phyloP scores from a whole-genome alignment of 2,113 vertebrate genomes.

The Haplochromis burtoni region DNA sequence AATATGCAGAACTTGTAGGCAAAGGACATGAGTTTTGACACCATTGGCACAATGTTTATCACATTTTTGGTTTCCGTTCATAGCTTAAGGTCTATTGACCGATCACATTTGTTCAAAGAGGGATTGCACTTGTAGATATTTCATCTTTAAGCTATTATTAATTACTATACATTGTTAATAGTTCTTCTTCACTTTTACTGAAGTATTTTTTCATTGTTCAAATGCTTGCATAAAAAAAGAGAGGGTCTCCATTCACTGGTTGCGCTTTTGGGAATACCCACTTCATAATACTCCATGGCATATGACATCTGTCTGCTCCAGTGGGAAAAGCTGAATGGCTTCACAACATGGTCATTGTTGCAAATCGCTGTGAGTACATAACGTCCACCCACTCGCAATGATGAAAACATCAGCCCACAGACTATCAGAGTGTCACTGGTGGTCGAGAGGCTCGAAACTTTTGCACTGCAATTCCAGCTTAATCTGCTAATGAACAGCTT shows the following conservation, averaged over 20 bases:
- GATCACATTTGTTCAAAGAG: background rate
- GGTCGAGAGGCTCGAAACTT: conserved; percentile 12
- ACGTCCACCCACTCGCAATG: conserved; percentile 18
- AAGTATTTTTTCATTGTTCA: background rate
- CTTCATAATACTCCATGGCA: conserved; percentile 20
- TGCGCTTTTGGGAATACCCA: background rate
- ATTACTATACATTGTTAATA: background rate
- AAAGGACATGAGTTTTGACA: background rate
- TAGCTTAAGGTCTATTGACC: background rate
- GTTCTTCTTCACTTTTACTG: background rate
- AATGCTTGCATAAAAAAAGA: background rate
- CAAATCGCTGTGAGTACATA: background rate
- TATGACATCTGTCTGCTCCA: conserved; percentile 4
- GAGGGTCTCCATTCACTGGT: background rate
- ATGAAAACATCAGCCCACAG: conserved; percentile 23
- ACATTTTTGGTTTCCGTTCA: background rate
- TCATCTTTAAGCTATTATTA: background rate
- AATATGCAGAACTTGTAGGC: background rate
- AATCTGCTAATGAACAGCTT: conserved; percentile 28
- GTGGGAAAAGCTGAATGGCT: background rate
- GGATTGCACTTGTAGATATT: background rate
- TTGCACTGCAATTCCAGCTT: background rate
- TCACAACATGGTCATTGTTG: conserved; percentile 31
- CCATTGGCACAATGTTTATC: background rate
- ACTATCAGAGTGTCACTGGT: background rate